Percentiles rank a stretch among this genome's conserved stretches.
Evolutionary conservation across 2,113 vertebrate species (phyloP).

Genomic region (Oreocharis arfaki): DNA sequence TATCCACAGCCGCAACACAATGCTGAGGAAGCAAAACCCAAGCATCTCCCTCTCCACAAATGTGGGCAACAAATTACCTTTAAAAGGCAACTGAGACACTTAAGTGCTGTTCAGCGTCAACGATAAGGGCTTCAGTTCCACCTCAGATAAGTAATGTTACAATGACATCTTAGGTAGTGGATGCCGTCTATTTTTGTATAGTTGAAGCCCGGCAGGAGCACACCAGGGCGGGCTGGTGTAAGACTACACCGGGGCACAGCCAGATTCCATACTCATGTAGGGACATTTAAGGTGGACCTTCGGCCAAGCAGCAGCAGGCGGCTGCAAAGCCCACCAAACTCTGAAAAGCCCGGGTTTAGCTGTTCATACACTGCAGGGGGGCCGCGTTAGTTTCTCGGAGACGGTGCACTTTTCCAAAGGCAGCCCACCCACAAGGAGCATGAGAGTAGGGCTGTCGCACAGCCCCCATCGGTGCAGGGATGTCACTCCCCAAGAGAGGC

Average conservation of each 20-base stretch:
- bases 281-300: conserved; percentile 58
- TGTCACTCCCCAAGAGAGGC: background rate
- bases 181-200: conserved; percentile 40
- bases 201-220: conserved; percentile 16
- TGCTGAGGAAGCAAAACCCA: background rate
- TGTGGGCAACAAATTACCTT: background rate
- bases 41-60: background rate
- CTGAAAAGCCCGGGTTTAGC: background rate
- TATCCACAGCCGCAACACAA: background rate
- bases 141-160: conserved; percentile 29
- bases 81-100: conserved; percentile 16
- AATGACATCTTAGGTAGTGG: conserved; percentile 40
- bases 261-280: background rate
- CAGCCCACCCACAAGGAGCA: background rate
- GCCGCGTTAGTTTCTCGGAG: background rate
- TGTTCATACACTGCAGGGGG: rapidly evolving
- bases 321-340: background rate
- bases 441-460: rapidly evolving
- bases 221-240: conserved; percentile 32
- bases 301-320: background rate
- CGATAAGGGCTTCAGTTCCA: conserved; percentile 25
- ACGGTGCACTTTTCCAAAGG: rapidly evolving
- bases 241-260: conserved; percentile 45
- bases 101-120: background rate
- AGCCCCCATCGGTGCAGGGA: rapidly evolving